Base-by-base conservation (phyloP, 2,113 vertebrate species). In the Canis aureus region DNA sequence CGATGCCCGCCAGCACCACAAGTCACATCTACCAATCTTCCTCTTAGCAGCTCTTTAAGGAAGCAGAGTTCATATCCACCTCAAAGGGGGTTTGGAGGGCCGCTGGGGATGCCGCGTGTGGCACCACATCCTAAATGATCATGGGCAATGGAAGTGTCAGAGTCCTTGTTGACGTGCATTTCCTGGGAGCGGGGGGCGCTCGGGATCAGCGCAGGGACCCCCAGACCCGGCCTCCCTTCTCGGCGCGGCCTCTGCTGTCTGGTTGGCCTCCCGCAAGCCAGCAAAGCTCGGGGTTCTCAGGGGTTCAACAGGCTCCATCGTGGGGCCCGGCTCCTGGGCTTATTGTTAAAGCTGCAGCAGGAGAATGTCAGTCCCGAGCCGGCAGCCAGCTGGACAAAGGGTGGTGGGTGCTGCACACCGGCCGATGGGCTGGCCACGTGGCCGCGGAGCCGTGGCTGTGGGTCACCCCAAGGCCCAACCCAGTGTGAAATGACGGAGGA, bases 321-420 rank as follows among this genome's bases (percentile, higher is more conserved):
- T 22, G 15, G n/a, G 16, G 64, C 7, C 43, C 10, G 0, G 11
- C 27, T 85, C 57, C 60, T 17, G 60, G 23, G 11, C 51, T 23
- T 20, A 4, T 2, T 4, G 5, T 43, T 60, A 79, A 60, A 60
- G n/a, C 2, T 16, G 8, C 17, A 64, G 0, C 9, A 8, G 43
- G 10, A 67, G 29, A 12, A 27, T 0, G 1, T 11, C 0, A 16
- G 1, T 20, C 29, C 12, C 9, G 1, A 19, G 53, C 25, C 0
- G 0, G 62, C 20, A 35, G 59, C 5, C 1, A 17, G 64, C 69
- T 59, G n/a, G 49, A 79, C 32, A 38, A 0, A 27, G 1, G 7
- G 25, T 12, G 62, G 43, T 11, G 12, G 25, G 3, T 10, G 27
- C 43, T 16, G 12, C 60, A 62, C 8, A 23, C 53, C 27, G 7